phyloP scores from a whole-genome alignment of 2,888 invertebrate species.

The Agrochola macilenta region DNA sequence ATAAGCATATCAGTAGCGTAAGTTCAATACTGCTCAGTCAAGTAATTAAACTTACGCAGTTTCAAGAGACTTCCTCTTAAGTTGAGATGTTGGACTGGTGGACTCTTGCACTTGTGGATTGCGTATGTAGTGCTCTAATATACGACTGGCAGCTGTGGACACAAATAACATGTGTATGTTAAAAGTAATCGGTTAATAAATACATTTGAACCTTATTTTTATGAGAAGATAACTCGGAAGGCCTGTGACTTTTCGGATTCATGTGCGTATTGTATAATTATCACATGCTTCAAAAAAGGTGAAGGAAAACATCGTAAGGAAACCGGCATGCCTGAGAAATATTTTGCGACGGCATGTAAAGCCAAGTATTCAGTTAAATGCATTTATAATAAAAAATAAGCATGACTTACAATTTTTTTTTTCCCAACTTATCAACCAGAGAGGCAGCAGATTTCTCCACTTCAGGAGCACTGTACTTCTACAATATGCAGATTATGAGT shows the following conservation, averaged over 20 bases:
- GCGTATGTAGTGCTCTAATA: constrained; percentile 87
- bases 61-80: constrained; percentile 77
- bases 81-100: constrained; percentile 68
- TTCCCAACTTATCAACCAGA: neutral
- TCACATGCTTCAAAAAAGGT: too few relatives aligned
- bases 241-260: too few relatives aligned
- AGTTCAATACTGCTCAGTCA: neutral
- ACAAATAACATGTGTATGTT: constrained; percentile 12
- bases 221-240: neutral
- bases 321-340: too few relatives aligned
- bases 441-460: neutral
- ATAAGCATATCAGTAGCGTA: neutral
- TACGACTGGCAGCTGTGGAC: constrained; percentile 84
- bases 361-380: neutral
- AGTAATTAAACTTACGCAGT: constrained; percentile 66
- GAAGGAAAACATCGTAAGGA: too few relatives aligned
- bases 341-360: too few relatives aligned
- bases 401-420: neutral
- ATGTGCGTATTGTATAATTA: too few relatives aligned
- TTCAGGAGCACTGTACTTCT: neutral
- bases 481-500: neutral
- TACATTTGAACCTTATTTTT: neutral
- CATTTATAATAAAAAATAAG: neutral
- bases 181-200: neutral
- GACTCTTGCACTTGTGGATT: constrained; percentile 77